Evolutionary conservation across 2,888 invertebrate genomes (phyloP), one percentile per base, ranked within the genome.

Genomic region (Pachycephus smyrnensis): DNA sequence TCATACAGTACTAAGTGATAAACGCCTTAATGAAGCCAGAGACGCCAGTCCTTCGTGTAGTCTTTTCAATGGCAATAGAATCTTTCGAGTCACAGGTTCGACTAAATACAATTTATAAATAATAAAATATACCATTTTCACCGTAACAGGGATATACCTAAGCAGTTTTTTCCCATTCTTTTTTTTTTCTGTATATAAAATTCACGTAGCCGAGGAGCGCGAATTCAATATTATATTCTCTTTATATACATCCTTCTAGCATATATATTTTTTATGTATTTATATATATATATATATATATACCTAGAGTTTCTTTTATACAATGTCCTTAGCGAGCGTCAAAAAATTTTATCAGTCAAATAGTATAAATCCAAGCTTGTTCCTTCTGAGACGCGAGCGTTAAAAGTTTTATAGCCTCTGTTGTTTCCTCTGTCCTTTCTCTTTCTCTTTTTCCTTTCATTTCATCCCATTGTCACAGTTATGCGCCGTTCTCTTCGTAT

Each of bases 61-160:
- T 88, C 83, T 86, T 86, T 84, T 85, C 82, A 86, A 88, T 88
- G 86, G 87, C 87, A 86, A 89, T 86, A 82, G 77, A 86, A 84
- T 85, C 80, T 86, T 84, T 81, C 81, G 82, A 88, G 80, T 88
- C 78, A 80, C 80, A 80, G 37, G 37, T 82, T 78, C 76, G 78
- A 84, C 79, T 82, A 82, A 84, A 81, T 83, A 81, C 81, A 84
- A 85, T 85, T 84, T 82, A 86, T 88, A 87, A 88, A 87, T 87
- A 88, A 88, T 85, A 85, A 88, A 88, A 88, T 87, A 86, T 84
- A 85, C 83, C 83, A 82, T 84, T 85, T 85, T 82, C 82, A 86
- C 83, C 83, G 84, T 84, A 85, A 86, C 84, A 86, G 84, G 85
- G 86, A 79, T 81, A 79, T 81, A 77, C 76, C 80, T 83, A 84